Evolutionary conservation across 2,888 invertebrate genomes (phyloP).

Genomic region (Escarpia spicata): DNA sequence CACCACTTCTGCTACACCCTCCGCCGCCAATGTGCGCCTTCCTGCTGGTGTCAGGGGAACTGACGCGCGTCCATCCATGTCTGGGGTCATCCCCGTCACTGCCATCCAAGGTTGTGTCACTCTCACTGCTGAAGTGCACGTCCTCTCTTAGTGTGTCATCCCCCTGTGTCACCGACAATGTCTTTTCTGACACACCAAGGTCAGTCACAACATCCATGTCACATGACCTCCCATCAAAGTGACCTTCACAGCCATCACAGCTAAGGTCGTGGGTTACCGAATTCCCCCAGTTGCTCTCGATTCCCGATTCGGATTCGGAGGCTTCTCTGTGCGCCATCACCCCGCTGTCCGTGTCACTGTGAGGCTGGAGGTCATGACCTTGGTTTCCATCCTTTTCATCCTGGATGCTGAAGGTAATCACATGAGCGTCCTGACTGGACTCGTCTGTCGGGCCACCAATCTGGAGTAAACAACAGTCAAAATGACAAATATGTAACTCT

Average conservation of each 20-base stretch:
- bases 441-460: not conserved
- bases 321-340: not conserved
- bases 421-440: not conserved
- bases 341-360: not conserved
- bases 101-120: not conserved
- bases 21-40: not conserved
- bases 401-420: not conserved
- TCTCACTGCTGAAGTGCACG: not conserved
- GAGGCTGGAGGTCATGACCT: not conserved
- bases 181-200: not conserved
- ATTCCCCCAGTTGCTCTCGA: slow-evolving; percentile 3
- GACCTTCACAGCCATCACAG: not conserved
- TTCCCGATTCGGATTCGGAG: not conserved
- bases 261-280: not conserved
- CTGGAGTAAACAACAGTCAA: not conserved
- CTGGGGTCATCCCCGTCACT: not conserved
- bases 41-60: not conserved
- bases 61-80: not conserved
- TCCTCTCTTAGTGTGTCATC: not conserved
- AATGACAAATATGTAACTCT: too few species aligned
- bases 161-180: not conserved
- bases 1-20: not conserved
- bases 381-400: not conserved
- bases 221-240: not conserved
- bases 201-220: not conserved